Percentiles rank a stretch among this genome's conserved stretches.
These are phyloP conservation scores for Prosopocoilus inquinatus DNA, from an alignment of 2,888 invertebrate genomes.

Conservation along the genomic window DNA sequence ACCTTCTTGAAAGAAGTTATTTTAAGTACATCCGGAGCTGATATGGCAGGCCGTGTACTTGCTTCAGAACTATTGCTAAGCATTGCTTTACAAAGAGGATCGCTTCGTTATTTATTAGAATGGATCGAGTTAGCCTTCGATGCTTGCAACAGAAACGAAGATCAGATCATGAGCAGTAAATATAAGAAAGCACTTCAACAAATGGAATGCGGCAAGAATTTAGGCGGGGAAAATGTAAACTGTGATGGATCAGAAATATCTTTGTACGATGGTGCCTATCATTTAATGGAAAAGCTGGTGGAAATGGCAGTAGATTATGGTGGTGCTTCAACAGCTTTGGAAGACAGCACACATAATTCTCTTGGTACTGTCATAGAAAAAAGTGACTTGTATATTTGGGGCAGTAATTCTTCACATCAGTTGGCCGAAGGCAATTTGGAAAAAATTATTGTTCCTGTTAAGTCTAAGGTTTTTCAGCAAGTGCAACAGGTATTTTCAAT, in stretches of 20 bases:
- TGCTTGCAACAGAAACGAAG: constrained; percentile 35
- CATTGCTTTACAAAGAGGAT: constrained; percentile 60
- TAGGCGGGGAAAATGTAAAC: constrained; percentile 21
- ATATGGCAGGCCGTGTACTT: constrained; percentile 48
- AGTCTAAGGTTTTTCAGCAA: constrained; percentile 57
- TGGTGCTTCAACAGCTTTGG: constrained; percentile 16
- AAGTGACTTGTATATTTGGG: constrained; percentile 62
- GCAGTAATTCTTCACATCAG: constrained; percentile 64
- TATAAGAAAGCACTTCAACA: constrained; percentile 39
- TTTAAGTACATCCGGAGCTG: constrained; percentile 53
- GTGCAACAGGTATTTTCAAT: constrained; percentile 54
- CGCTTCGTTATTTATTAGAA: constrained; percentile 58
- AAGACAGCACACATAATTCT: constrained; percentile 9
- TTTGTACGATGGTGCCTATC: constrained; percentile 56
- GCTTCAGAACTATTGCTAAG: constrained; percentile 57
- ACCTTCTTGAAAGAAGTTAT: constrained; percentile 55
- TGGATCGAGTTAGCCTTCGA: constrained; percentile 63
- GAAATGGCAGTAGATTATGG: constrained; percentile 50
- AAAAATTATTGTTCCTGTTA: constrained; percentile 58
- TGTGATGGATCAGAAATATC: constrained; percentile 30
- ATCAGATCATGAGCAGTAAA: constrained; percentile 39
- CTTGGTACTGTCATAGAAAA: constrained; percentile 40
- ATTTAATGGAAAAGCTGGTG: constrained; percentile 55
- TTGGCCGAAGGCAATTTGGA: constrained; percentile 61
- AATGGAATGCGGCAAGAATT: constrained; percentile 33